phyloP scores from a whole-genome alignment of 2,797 vertebrate species.

The Sarcophilus harrisii region DNA sequence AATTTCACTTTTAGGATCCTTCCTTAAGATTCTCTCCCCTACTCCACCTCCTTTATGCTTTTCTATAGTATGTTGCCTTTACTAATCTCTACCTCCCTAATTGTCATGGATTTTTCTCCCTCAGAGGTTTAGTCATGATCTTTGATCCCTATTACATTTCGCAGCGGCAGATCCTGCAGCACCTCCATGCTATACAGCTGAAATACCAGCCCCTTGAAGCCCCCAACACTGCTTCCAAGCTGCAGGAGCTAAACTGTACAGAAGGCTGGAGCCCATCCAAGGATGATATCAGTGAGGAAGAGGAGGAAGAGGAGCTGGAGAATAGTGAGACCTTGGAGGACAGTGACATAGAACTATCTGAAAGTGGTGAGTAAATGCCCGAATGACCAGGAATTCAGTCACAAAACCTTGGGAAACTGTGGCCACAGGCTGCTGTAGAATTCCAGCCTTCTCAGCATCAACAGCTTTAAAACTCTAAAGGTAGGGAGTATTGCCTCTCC shows the following conservation, averaged over 20 bases:
- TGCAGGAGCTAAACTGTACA: slow-evolving; percentile 84
- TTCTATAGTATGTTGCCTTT: not conserved
- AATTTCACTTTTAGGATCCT: not conserved
- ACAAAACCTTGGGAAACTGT: not conserved
- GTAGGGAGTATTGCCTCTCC: not conserved
- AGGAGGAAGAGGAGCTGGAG: slow-evolving; percentile 72
- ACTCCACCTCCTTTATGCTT: not conserved
- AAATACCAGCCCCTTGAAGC: slow-evolving; percentile 79
- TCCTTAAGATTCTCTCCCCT: not conserved
- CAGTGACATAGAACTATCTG: slow-evolving; percentile 90
- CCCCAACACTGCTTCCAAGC: slow-evolving; percentile 79
- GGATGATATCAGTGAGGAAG: slow-evolving; percentile 82
- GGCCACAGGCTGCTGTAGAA: not conserved
- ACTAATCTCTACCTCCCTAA: not conserved
- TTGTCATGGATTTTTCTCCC: rapidly evolving
- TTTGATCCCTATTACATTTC: not conserved
- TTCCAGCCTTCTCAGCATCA: not conserved
- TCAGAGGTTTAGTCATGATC: not conserved
- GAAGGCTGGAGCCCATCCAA: slow-evolving; percentile 77
- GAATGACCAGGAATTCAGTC: not conserved
- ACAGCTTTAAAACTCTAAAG: not conserved
- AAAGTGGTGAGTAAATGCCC: slow-evolving; percentile 87
- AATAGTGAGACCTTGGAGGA: slow-evolving; percentile 87
- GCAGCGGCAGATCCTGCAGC: slow-evolving; percentile 88
- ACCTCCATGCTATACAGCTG: slow-evolving; percentile 85